A percentile compares a stretch with the other conserved stretches of the same genome.
These are phyloP conservation scores for Venusia cambrica DNA, from an alignment of 2,888 invertebrate genomes.

Conservation along the genomic window DNA sequence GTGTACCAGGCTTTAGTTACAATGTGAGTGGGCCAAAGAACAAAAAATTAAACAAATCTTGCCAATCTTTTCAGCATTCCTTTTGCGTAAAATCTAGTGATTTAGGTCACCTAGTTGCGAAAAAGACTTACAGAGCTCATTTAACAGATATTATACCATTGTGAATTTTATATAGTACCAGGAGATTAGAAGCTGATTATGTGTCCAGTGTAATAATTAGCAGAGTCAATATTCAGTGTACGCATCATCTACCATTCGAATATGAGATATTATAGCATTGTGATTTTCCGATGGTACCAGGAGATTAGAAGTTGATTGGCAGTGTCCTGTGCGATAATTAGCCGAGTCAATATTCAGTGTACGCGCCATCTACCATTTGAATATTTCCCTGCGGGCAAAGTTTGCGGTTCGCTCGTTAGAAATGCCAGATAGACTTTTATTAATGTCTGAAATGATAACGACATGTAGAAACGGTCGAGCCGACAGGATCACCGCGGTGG, in stretches of 20 bases:
- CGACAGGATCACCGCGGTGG: conserved; percentile 56
- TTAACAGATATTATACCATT: conserved; percentile 26
- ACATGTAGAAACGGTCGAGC: conserved; percentile 49
- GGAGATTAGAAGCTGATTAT: conserved; percentile 3
- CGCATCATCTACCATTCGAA: conserved; percentile 36
- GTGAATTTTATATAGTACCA: conserved; percentile 9
- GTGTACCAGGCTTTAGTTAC: too few relatives aligned
- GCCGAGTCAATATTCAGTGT: conserved; percentile 50
- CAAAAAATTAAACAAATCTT: background rate
- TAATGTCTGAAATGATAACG: conserved; percentile 69
- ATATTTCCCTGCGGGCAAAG: conserved; percentile 55
- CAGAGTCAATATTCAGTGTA: conserved; percentile 50
- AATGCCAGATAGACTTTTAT: conserved; percentile 60
- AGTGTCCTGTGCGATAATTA: conserved; percentile 45
- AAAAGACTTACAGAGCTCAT: too few relatives aligned
- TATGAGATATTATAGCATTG: conserved; percentile 25
- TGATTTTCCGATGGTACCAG: conserved; percentile 10
- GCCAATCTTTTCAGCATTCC: conserved; percentile 10
- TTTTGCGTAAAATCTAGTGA: conserved; percentile 16
- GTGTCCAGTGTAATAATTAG: conserved; percentile 46
- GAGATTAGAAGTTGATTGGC: conserved; percentile 4
- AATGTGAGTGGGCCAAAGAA: too few relatives aligned
- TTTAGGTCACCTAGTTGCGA: conserved; percentile 15
- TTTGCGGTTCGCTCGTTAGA: conserved; percentile 54
- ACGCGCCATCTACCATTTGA: conserved; percentile 46